Base-by-base conservation (phyloP, 1,140 invertebrate species). In the Octopus sinensis region DNA sequence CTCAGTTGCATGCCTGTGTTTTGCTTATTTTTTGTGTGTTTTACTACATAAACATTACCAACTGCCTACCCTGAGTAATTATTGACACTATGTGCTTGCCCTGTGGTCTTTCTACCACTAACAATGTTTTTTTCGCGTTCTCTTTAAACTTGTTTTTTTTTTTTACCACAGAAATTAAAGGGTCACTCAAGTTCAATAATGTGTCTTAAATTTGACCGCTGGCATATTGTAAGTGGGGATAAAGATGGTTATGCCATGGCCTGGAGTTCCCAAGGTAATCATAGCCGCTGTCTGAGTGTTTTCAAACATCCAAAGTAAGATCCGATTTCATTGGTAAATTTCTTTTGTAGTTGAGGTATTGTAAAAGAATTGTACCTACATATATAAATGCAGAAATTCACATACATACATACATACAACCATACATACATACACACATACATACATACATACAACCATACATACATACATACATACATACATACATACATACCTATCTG, bases 301-400 rank as follows among this genome's bases (percentile, higher is more conserved):
- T 84, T 91, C 13, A 84, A 89, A 78, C 90, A 91, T 83, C 90
- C 89, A 79, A 89, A 88, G 90, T 91, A 87, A 85, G 86, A 84
- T 23, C 1, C 23, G 1, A 10, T 10, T 12, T 76, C 23, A 76
- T 76, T 51, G 17, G 23, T 43, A 43, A 43, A 43, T 43, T 43
- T 43, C 30, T 2, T 43, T 43, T 43, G 30, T 43, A 3, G 30
- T 3, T 43, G 30, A 43, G 30, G 30, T 43, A 43, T 43, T 43
- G 30, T 43, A 43, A 43, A 43, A 43, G 30, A 43, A 43, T 43
- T 43, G 3, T 43, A 43, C 30, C 1, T 43, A 43, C 30, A 43
- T 43, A 43, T 43, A 43, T 43, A 43, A 1, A 43, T 43, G 30
- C 30, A 43, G 3, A 43, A 43, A 43, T 43, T 43, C 30, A 43